phyloP scores from a whole-genome alignment of 2,797 vertebrate genomes.

The Melanotaenia boesemani region DNA sequence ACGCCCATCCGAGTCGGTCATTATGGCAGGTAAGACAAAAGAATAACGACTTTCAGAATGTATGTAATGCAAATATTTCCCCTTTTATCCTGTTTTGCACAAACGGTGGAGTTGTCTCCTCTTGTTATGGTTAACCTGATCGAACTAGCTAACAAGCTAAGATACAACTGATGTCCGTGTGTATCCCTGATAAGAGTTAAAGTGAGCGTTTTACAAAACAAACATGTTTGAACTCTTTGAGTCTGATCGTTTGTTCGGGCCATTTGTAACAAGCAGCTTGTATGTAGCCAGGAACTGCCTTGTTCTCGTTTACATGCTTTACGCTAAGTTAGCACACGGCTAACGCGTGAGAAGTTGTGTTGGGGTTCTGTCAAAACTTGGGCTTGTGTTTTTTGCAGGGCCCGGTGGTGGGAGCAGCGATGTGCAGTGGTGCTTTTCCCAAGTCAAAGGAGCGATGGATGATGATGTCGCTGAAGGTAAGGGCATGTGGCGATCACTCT shows the following conservation, averaged over 20 bases:
- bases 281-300: background rate
- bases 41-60: background rate
- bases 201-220: conserved; percentile 9
- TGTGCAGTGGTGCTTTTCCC: conserved; percentile 98
- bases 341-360: conserved; percentile 62
- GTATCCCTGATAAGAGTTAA: conserved; percentile 15
- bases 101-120: conserved; percentile 4
- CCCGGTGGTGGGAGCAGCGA: conserved; percentile 91
- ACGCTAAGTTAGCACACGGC: conserved; percentile 49
- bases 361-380: conserved; percentile 32
- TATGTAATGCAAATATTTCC: background rate
- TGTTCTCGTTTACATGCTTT: background rate
- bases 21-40: conserved; percentile 79
- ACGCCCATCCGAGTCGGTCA: conserved; percentile 48
- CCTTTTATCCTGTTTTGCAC: background rate
- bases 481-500: conserved; percentile 36
- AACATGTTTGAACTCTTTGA: background rate
- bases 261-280: background rate
- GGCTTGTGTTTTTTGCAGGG: conserved; percentile 77
- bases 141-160: conserved; percentile 65
- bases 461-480: conserved; percentile 97
- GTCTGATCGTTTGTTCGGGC: accelerated
- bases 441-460: conserved; percentile 97
- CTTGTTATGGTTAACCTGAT: conserved; percentile 30
- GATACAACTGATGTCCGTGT: conserved; percentile 38